Evolutionary conservation across 2,113 vertebrate species (phyloP), one percentile per base, ranked within the genome.

Genomic region (Euleptes europaea): DNA sequence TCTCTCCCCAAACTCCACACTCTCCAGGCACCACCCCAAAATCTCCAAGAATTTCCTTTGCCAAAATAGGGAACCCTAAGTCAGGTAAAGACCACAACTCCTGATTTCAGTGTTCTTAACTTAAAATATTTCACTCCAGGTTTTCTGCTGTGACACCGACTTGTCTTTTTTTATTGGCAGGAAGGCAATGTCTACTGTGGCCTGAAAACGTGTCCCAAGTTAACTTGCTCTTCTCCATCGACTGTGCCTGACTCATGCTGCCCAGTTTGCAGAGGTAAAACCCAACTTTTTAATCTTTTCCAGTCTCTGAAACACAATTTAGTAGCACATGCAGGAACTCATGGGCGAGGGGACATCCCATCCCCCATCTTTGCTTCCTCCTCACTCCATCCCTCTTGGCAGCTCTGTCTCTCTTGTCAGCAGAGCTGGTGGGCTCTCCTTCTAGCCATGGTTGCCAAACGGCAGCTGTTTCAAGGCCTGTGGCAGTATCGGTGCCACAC

Each of bases 181-280:
- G 97, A 97, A 90, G 97, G 96, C 70, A 97, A 97, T 26, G 96
- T 97, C 33, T 97, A 97, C 83, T 97, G 97, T 90, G 95, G 96
- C 70, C 90, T 97, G 92, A 96, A 97, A 94, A 97, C 97, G 38
- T 97, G 96, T 81, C 97, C 96, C 83, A 97, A 93, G 89, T 89
- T 97, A 92, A 95, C 92, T 47, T 97, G 97, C 90, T 93, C 95
- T 13, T 96, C 94, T 81, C 95, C 96, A 78, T 92, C 96, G 65
- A 96, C 96, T 47, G 93, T 94, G 85, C 95, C 95, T 0, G 97
- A 97, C 86, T 97, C 96, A 51, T 97, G 96, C 91, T 97, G 97
- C 86, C 95, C 82, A 17, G 93, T 96, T 71, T 97, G 97, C 92
- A 95, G 94, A 97, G 97, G 97, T 97, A 94, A 31, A 90, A 57